Evolutionary conservation across 2,888 invertebrate species (phyloP), one percentile per base, ranked within the genome.

Genomic region (Apamea monoglypha): DNA sequence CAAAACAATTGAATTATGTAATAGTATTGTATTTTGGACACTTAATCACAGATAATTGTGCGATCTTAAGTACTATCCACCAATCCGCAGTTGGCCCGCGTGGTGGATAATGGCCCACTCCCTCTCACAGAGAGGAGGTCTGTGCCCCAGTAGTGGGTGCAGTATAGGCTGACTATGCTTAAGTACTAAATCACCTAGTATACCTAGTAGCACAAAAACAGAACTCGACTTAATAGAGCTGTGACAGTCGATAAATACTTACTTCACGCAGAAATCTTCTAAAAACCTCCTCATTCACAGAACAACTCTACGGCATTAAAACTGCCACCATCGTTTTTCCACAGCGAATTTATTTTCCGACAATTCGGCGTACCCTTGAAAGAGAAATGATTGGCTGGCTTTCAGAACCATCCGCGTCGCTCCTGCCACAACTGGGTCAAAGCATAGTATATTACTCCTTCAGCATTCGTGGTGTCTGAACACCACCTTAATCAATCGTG

Each of bases 371-470:
- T 77, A 63, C 53, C 70, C 56, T 83, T 83, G 67, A 75, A 87
- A 78, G 70, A 76, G 40, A 82, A 81, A 84, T 82, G 74, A 82
- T 81, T 80, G 74, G 75, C 75, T 80, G 82, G 78, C 76, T 80
- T 80, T 87, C 71, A 69, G 63, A 88, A 74, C 69, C 44, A 81
- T 70, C 50, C 40, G 50, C 63, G 29, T 69, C 66, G 44, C 53
- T 72, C 61, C 59, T 44, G 14, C 44, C 61, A 61, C 47, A 88
- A 80, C 74, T 81, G 74, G 81, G 83, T 81, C 75, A 82, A 80
- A 59, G 78, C 75, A 80, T 77, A 66, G 53, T 61, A 56, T 50
- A 73, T 76, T 64, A 72, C 67, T 83, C 73, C 71, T 80, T 80
- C 61, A 72, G 36, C n/a, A 47, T 14, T 44, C 69, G 61, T 74